phyloP scores from a whole-genome alignment of 2,888 invertebrate genomes.

The Drosophila affinis region DNA sequence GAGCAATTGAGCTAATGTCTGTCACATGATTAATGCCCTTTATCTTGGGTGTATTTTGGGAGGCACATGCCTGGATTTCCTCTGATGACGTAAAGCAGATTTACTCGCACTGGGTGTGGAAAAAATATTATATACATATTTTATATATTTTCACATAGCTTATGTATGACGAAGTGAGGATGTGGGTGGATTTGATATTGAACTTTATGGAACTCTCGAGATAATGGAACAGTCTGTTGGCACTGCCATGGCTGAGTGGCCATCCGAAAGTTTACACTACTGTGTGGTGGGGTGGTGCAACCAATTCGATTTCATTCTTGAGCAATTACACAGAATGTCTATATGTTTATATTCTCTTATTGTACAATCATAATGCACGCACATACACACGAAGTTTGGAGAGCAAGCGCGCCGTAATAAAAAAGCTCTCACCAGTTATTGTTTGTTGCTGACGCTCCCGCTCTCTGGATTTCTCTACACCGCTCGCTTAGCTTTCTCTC shows the following conservation, averaged over 20 bases:
- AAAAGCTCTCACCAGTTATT: slow-evolving; percentile 64
- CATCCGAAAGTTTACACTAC: slow-evolving; percentile 9
- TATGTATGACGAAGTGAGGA: slow-evolving; percentile 9
- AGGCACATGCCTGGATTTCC: slow-evolving; percentile 30
- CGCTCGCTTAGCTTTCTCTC: slow-evolving; percentile 2
- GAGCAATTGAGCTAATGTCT: slow-evolving; percentile 12
- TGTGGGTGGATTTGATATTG: slow-evolving; percentile 1
- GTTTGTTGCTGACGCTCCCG: slow-evolving; percentile 33
- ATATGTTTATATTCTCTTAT: slow-evolving; percentile 34
- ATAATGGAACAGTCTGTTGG: slow-evolving; percentile 15
- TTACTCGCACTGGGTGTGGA: slow-evolving; percentile 4
- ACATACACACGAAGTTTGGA: slow-evolving; percentile 22
- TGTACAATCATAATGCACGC: slow-evolving; percentile 40
- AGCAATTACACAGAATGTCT: slow-evolving; percentile 43
- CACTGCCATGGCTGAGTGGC: slow-evolving; percentile 19
- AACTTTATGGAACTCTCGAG: slow-evolving; percentile 6
- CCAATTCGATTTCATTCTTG: slow-evolving; percentile 14
- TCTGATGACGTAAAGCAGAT: slow-evolving; percentile 50
- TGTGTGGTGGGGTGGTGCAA: background rate
- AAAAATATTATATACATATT: slow-evolving; percentile 2
- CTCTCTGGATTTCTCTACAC: background rate
- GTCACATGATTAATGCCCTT: slow-evolving; percentile 37
- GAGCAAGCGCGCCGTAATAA: slow-evolving; percentile 29
- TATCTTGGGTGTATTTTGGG: slow-evolving; percentile 27
- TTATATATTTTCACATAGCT: slow-evolving; percentile 17